These are phyloP conservation scores for Limnothrissa miodon DNA, from an alignment of 2,113 vertebrate species.

Conservation along the genomic window DNA sequence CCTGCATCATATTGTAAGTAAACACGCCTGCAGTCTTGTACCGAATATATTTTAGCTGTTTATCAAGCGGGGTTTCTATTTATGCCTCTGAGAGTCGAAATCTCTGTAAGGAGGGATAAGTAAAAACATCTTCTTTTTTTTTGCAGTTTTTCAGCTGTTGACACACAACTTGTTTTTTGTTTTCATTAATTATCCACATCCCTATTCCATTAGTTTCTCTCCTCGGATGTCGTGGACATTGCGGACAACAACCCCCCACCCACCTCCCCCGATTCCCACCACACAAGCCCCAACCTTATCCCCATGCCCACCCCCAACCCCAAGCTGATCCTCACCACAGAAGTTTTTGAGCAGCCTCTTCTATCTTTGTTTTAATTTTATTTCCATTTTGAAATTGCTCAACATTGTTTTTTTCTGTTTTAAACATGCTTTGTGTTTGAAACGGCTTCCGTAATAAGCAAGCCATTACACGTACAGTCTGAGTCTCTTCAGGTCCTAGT, in stretches of 20 bases:
- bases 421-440: not conserved
- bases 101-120: not conserved
- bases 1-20: not conserved
- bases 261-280: too few species aligned
- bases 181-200: slow-evolving; percentile 13
- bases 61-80: not conserved
- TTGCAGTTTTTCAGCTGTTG: not conserved
- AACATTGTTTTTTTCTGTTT: not conserved
- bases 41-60: slow-evolving; percentile 2
- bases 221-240: not conserved
- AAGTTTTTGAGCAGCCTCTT: not conserved
- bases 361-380: not conserved
- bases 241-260: not conserved
- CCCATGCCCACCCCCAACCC: too few species aligned
- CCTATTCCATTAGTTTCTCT: not conserved
- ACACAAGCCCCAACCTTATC: too few species aligned
- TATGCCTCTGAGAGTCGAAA: not conserved
- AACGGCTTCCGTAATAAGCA: not conserved
- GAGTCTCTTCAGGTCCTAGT: not conserved
- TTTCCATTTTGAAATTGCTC: not conserved
- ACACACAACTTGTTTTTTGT: slow-evolving; percentile 14
- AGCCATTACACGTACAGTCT: not conserved
- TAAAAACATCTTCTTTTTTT: not conserved
- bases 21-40: not conserved
- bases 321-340: too few species aligned